Evolutionary conservation across 2,797 vertebrate species (phyloP), one percentile per base, ranked within the genome.

Genomic region (Spizella passerina): DNA sequence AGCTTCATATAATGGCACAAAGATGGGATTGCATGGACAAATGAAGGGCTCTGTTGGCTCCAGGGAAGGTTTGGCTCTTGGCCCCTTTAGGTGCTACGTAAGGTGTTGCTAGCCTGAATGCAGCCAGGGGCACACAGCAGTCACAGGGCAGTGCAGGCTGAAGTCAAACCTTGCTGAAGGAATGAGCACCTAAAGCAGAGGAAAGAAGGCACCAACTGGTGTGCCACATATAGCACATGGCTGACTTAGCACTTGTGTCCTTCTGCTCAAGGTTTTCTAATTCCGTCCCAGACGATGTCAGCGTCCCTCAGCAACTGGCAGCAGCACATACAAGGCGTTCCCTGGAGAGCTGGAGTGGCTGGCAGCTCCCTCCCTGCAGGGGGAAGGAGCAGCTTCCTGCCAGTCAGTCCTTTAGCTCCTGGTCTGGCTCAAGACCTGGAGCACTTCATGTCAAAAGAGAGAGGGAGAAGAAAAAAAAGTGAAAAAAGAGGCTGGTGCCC

Each of bases 261-360:
- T 96, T 86, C 93, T 22, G 46, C 79, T 95, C 93, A 93, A 97
- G 96, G 93, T 91, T 97, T 98, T 98, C 98, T 98, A 98, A 98
- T 98, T 98, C 61, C 49, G 97, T 96, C 95, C 21, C 91, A 75
- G 87, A 73, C 47, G 56, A 79, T 89, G 94, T 96, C 93, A 80
- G 50, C 16, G 55, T 92, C 91, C 95, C 92, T 47, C 44, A 82
- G 94, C 96, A 91, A 95, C 90, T 81, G 72, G 64, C 80, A 24
- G 60, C 7, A 8, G 41, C 76, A 93, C 93, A 94, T n/a, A 55
- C 24, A 73, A 94, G 78, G 87, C 84, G 30, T 97, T 94, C 95
- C 85, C 83, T 3, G 5, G 72, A 72, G 87, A 96, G 57, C 50
- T 39, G 3, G 8, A 65, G 82, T 22, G 81, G 56, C 49, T 7